phyloP scores from a whole-genome alignment of 2,888 invertebrate genomes.

The Metallyticus violacea region DNA sequence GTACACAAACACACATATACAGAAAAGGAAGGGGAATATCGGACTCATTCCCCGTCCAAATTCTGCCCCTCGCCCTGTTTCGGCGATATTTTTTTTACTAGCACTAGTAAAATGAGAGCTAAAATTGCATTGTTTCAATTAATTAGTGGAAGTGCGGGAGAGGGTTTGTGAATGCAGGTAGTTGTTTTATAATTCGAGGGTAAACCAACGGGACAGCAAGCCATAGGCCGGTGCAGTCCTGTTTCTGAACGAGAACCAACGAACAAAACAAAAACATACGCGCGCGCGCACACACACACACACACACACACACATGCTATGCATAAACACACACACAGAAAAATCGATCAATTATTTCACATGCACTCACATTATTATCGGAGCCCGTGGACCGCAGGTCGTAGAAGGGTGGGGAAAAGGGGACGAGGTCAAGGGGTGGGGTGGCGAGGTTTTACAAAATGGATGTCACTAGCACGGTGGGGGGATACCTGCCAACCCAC shows the following conservation, averaged over 20 bases:
- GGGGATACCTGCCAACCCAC: slow-evolving; percentile 15
- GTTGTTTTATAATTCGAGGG: slow-evolving; percentile 29
- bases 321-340: slow-evolving; percentile 36
- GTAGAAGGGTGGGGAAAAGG: neutral
- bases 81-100: neutral
- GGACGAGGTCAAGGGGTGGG: neutral
- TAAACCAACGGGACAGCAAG: slow-evolving; percentile 26
- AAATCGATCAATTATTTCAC: slow-evolving; percentile 35
- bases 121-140: slow-evolving; percentile 35
- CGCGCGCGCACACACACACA: neutral
- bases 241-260: neutral
- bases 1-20: neutral
- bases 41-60: neutral
- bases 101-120: slow-evolving; percentile 23
- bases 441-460: slow-evolving; percentile 17
- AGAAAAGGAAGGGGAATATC: neutral
- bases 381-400: slow-evolving; percentile 29
- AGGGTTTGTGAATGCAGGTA: slow-evolving; percentile 17
- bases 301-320: slow-evolving; percentile 14
- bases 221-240: slow-evolving; percentile 2
- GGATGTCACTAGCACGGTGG: slow-evolving; percentile 16
- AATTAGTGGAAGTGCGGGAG: slow-evolving; percentile 29
- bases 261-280: neutral
- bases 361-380: slow-evolving; percentile 34
- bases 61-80: neutral